Percentiles rank a stretch among this genome's conserved stretches.
Conservation (phyloP, 2,888 invertebrate genomes). For the Mystacides longicornis region DNA sequence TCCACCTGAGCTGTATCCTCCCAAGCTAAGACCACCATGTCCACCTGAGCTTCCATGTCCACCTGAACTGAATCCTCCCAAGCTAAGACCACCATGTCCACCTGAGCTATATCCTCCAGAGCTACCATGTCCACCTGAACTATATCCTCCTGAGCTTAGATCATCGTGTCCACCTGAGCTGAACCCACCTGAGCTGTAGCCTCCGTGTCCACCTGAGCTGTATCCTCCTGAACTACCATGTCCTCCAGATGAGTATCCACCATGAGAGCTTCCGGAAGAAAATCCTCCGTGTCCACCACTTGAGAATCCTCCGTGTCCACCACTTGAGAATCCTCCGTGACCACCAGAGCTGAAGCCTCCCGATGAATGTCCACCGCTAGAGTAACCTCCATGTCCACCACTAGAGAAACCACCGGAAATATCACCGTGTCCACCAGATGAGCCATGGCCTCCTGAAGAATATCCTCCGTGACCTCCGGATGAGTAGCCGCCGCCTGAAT, state of each 20-base stretch:
- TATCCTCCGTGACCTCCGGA: constrained; percentile 29
- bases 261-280: background rate
- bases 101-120: constrained; percentile 16
- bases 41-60: constrained; percentile 14
- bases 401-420: constrained; percentile 28
- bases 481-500: constrained; percentile 18
- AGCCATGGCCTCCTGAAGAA: constrained; percentile 20
- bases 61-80: constrained; percentile 6
- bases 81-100: constrained; percentile 13
- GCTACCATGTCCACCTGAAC: constrained; percentile 2
- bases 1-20: constrained; percentile 17
- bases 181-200: constrained; percentile 15
- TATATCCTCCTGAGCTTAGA: constrained; percentile 5
- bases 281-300: constrained; percentile 14
- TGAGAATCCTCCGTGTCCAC: constrained; percentile 8
- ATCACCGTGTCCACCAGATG: constrained; percentile 34
- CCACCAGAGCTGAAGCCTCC: constrained; percentile 38
- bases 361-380: constrained; percentile 7
- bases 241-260: constrained; percentile 14
- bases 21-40: constrained; percentile 8
- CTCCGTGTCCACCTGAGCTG: constrained; percentile 6
- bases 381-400: constrained; percentile 33
- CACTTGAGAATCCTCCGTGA: constrained; percentile 45
- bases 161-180: constrained; percentile 16
- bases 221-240: constrained; percentile 13